Conservation (phyloP, 2,888 invertebrate species). For the Atrina japonica region DNA sequence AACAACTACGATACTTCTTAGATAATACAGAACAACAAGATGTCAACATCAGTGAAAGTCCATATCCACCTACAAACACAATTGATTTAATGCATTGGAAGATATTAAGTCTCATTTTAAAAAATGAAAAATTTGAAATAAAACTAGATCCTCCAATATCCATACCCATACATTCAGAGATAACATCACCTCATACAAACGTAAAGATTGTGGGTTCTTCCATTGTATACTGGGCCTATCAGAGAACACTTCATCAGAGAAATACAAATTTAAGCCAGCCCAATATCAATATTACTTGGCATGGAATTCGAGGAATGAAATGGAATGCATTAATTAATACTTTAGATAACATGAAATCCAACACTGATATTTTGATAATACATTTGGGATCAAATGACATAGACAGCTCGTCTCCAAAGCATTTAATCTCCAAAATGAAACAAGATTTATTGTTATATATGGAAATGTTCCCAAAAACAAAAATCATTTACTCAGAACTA, state of each 20-base stretch:
- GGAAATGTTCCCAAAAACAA: too few relatives aligned
- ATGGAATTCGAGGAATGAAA: neutral
- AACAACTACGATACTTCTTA: too few relatives aligned
- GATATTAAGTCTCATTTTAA: too few relatives aligned
- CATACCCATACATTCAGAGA: too few relatives aligned
- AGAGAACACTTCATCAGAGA: neutral
- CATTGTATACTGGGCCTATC: neutral
- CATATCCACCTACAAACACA: too few relatives aligned
- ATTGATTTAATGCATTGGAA: too few relatives aligned
- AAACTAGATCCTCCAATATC: too few relatives aligned
- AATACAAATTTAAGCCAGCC: neutral
- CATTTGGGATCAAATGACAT: slow-evolving; percentile 8
- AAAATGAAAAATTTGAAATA: too few relatives aligned
- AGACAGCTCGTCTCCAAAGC: neutral
- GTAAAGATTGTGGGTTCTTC: neutral
- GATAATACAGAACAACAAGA: too few relatives aligned
- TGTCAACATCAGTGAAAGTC: too few relatives aligned
- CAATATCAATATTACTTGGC: neutral
- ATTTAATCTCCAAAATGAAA: neutral
- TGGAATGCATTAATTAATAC: neutral
- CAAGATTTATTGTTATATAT: neutral
- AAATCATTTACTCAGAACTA: neutral
- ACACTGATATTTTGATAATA: neutral
- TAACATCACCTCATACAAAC: too few relatives aligned
- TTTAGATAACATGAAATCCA: too few relatives aligned